phyloP scores from a whole-genome alignment of 2,113 vertebrate species.

The Pleuronectes platessa region DNA sequence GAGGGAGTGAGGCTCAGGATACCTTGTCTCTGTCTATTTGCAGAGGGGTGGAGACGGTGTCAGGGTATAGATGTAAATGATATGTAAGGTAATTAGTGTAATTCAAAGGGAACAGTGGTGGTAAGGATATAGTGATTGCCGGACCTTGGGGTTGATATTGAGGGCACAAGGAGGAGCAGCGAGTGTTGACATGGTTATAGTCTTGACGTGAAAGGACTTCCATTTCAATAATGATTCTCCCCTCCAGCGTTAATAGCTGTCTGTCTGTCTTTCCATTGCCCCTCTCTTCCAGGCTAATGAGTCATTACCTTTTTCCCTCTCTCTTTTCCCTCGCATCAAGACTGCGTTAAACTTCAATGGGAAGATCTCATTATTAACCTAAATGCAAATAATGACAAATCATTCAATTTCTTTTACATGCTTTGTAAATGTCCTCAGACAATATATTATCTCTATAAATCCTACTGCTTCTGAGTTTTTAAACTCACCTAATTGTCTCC shows the following conservation, averaged over 20 bases:
- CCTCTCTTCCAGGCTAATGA: conserved; percentile 70
- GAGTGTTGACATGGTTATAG: conserved; percentile 23
- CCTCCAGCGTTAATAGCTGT: conserved; percentile 38
- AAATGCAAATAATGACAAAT: conserved; percentile 55
- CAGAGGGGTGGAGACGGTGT: conserved; percentile 5
- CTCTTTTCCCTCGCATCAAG: conserved; percentile 35
- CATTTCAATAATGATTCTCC: conserved; percentile 42
- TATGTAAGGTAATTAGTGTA: conserved; percentile 22
- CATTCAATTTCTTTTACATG: conserved; percentile 19
- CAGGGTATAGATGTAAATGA: neutral
- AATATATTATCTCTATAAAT: conserved; percentile 20
- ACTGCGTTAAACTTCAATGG: conserved; percentile 63
- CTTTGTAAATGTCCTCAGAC: conserved; percentile 34
- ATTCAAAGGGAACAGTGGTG: conserved; percentile 23
- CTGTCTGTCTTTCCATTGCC: conserved; percentile 36
- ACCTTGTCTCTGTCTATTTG: conserved; percentile 27
- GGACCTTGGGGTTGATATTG: conserved; percentile 18
- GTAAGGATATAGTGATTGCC: conserved; percentile 30
- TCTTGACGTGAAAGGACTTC: conserved; percentile 33
- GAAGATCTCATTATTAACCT: conserved; percentile 59
- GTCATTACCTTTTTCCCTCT: conserved; percentile 40
- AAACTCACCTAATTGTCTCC: conserved; percentile 21
- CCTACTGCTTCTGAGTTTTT: conserved; percentile 9
- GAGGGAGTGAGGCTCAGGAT: neutral
- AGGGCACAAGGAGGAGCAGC: conserved; percentile 32